Percentiles rank a stretch among this genome's conserved stretches.
Conservation (phyloP, 2,888 invertebrate genomes). For the Oegoconia quadripuncta region DNA sequence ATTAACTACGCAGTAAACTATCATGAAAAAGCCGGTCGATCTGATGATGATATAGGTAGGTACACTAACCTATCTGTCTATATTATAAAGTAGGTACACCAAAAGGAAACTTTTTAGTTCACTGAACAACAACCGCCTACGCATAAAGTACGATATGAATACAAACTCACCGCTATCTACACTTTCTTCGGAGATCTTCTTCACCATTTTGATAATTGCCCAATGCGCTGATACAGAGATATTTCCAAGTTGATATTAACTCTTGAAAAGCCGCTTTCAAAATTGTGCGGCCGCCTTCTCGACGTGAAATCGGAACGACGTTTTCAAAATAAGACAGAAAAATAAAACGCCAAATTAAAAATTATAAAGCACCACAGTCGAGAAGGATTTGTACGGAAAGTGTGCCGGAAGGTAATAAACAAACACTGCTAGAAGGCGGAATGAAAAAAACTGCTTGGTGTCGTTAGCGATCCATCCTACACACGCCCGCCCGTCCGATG, state of each 20-base stretch:
- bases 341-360: slow-evolving; percentile 60
- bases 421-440: slow-evolving; percentile 78
- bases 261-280: slow-evolving; percentile 78
- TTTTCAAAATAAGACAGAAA: slow-evolving; percentile 53
- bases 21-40: slow-evolving; percentile 32
- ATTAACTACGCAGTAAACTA: slow-evolving; percentile 37
- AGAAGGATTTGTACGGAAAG: slow-evolving; percentile 72
- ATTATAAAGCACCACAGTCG: slow-evolving; percentile 68
- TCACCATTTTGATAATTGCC: slow-evolving; percentile 70
- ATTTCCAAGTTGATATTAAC: slow-evolving; percentile 71
- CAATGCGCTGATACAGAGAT: slow-evolving; percentile 57
- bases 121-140: no score
- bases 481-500: slow-evolving; percentile 78
- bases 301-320: slow-evolving; percentile 75
- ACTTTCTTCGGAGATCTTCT: slow-evolving; percentile 78
- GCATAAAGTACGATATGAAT: slow-evolving; percentile 12
- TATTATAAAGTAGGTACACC: not conserved
- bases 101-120: not conserved
- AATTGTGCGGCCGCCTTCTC: slow-evolving; percentile 75
- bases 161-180: slow-evolving; percentile 73
- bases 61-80: slow-evolving; percentile 8
- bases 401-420: slow-evolving; percentile 73
- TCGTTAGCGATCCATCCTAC: slow-evolving; percentile 75
- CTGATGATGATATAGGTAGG: slow-evolving; percentile 23
- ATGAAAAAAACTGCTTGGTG: slow-evolving; percentile 81